These are phyloP conservation scores for Clupea harengus DNA, from an alignment of 2,113 vertebrate genomes.

Conservation along the genomic window DNA sequence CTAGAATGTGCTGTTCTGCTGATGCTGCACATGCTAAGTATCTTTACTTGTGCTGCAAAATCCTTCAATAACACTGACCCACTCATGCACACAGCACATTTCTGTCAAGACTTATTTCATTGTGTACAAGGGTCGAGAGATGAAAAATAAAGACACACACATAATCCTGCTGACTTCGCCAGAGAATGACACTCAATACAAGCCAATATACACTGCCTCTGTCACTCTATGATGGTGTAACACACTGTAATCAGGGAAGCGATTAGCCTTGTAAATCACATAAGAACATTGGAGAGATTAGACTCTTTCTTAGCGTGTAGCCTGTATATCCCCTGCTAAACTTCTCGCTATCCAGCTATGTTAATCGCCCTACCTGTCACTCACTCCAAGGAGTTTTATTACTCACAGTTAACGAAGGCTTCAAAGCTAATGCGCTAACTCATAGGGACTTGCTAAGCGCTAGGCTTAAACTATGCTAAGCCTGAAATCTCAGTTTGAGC, in stretches of 20 bases:
- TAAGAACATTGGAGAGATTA: slow-evolving; percentile 24
- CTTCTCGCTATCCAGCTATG: slow-evolving; percentile 19
- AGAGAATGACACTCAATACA: background rate
- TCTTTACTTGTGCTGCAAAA: background rate
- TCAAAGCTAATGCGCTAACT: slow-evolving; percentile 44
- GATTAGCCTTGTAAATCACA: slow-evolving; percentile 29
- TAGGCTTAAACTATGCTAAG: slow-evolving; percentile 37
- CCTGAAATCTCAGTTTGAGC: slow-evolving; percentile 1
- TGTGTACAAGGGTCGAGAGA: background rate
- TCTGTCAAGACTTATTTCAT: background rate
- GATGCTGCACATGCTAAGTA: background rate
- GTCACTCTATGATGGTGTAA: background rate
- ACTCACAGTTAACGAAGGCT: slow-evolving; percentile 28
- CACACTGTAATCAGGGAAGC: slow-evolving; percentile 21
- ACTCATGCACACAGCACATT: background rate
- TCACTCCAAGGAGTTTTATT: slow-evolving; percentile 19
- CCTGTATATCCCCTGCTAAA: slow-evolving; percentile 24
- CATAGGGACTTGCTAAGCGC: slow-evolving; percentile 28
- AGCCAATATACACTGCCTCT: slow-evolving; percentile 9
- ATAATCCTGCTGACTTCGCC: background rate
- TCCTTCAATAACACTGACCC: slow-evolving; percentile 1
- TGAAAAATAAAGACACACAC: background rate
- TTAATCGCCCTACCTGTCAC: slow-evolving; percentile 40
- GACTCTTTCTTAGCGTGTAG: slow-evolving; percentile 17
- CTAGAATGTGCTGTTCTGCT: background rate